Evolutionary conservation across 2,113 vertebrate species (phyloP).

Genomic region (Malaclemys terrapin): DNA sequence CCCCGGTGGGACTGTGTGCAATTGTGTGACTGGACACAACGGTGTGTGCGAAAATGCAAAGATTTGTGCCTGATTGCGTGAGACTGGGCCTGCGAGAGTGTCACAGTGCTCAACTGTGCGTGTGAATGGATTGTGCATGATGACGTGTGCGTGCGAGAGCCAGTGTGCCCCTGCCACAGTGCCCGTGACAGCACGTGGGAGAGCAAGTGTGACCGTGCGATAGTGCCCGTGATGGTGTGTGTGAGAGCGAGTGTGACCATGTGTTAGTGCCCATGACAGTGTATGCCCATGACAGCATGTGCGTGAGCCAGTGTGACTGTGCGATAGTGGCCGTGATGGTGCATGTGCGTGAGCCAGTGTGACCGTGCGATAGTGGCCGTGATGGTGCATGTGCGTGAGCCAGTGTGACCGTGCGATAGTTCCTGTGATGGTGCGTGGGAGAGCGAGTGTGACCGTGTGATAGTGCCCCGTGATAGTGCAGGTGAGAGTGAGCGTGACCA

Average conservation of each 20-base stretch:
- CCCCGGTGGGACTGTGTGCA: neutral
- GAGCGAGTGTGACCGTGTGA: neutral
- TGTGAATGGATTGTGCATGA: neutral
- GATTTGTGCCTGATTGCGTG: neutral
- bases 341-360: neutral
- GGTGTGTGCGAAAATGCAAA: no score
- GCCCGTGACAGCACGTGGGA: no score
- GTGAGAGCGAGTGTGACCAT: neutral
- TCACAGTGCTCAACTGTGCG: neutral
- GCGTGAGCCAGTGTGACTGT: neutral
- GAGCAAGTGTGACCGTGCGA: neutral
- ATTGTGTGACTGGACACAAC: no score
- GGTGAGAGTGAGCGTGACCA: neutral
- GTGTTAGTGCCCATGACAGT: no score
- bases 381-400: no score
- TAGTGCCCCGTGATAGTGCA: neutral
- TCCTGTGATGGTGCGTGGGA: neutral
- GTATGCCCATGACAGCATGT: neutral
- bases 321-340: no score
- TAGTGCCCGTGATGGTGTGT: neutral
- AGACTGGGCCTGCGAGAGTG: neutral
- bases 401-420: neutral
- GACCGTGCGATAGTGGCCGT: no score
- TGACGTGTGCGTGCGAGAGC: neutral
- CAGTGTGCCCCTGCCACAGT: no score